Evolutionary conservation across 2,797 vertebrate genomes (phyloP).

Genomic region (Schizothorax lantsangensis): DNA sequence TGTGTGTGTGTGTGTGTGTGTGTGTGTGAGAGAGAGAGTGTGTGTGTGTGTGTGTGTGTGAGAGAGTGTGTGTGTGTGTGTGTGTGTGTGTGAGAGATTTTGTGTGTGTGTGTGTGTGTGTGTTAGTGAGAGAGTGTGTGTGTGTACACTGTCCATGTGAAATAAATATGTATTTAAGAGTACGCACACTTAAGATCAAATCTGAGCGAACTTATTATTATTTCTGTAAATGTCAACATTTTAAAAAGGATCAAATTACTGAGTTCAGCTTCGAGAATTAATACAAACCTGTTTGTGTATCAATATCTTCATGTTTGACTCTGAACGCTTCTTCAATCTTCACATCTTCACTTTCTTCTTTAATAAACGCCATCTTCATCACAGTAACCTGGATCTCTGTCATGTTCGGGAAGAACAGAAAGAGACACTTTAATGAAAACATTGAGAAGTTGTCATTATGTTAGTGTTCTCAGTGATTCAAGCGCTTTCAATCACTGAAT

Average conservation of each 20-base stretch:
- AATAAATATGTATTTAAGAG: no score
- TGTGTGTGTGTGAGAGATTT: no score
- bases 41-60: no score
- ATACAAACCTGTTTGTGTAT: neutral
- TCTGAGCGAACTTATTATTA: no score
- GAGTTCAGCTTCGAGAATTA: neutral
- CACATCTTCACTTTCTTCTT: neutral
- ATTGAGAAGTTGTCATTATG: neutral
- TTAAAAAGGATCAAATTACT: neutral
- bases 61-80: no score
- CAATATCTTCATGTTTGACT: neutral
- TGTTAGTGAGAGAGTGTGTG: no score
- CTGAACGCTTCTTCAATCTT: neutral
- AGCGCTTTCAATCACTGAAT: neutral
- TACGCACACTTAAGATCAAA: no score
- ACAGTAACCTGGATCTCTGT: neutral
- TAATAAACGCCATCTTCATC: neutral
- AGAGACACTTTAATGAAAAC: neutral
- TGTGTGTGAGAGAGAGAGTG: no score
- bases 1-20: no score
- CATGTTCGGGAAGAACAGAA: neutral
- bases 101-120: no score
- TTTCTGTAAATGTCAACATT: no score
- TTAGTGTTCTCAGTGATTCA: neutral
- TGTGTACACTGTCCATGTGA: no score